These are phyloP conservation scores for Psittacus erithacus DNA, from an alignment of 2,113 vertebrate species.

Conservation along the genomic window DNA sequence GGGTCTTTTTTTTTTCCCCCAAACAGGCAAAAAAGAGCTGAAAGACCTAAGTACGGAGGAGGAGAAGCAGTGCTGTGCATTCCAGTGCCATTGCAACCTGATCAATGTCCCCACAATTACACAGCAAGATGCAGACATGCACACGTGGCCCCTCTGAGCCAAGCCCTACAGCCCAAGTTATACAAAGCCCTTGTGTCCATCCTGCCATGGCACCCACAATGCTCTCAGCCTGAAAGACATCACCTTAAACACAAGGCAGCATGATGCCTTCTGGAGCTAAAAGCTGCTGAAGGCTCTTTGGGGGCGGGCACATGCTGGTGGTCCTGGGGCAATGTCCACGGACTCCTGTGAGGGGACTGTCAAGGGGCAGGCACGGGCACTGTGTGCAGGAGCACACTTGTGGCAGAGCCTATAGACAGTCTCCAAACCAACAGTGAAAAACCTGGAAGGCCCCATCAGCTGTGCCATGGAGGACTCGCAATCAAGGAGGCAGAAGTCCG, in stretches of 20 bases:
- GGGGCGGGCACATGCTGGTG: rapidly evolving
- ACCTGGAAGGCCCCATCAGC: rapidly evolving
- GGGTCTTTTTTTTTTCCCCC: neutral
- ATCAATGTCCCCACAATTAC: neutral
- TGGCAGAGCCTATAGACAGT: rapidly evolving
- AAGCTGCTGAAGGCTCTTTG: neutral
- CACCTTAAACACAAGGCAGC: neutral
- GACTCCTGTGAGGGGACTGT: neutral
- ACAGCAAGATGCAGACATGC: neutral
- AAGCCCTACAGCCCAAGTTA: neutral
- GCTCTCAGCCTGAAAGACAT: neutral
- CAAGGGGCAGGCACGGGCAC: neutral
- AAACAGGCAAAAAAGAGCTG: neutral
- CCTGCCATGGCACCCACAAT: neutral
- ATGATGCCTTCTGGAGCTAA: rapidly evolving
- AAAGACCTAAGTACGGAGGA: neutral
- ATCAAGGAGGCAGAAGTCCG: neutral
- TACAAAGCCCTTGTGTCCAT: neutral
- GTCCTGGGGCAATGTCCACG: neutral
- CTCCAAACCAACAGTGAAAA: neutral
- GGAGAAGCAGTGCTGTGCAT: neutral
- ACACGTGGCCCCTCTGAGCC: neutral
- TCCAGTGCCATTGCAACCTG: rapidly evolving
- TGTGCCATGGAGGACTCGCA: rapidly evolving
- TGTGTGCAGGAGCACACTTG: neutral